Conservation (phyloP, 2,113 vertebrate species). For the Myotis lucifugus region DNA sequence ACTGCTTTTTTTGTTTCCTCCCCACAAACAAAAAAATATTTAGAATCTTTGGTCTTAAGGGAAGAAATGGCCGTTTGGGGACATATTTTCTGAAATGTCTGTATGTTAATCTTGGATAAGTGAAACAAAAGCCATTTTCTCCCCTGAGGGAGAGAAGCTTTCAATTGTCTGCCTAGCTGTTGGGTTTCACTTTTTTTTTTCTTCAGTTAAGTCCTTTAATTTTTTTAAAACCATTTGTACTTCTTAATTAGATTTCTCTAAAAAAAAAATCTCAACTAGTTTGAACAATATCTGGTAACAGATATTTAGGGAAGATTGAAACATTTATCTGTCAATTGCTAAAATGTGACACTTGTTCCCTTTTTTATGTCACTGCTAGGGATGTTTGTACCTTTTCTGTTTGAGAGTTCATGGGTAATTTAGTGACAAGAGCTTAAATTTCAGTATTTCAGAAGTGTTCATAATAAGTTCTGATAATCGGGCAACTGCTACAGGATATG, state of each 20-base stretch:
- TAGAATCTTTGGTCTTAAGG: conserved; percentile 70
- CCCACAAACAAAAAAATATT: conserved; percentile 68
- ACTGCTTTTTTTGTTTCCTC: conserved; percentile 77
- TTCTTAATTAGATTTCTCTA: conserved; percentile 67
- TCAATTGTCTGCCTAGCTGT: conserved; percentile 24
- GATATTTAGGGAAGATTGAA: neutral
- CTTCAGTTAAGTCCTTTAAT: conserved; percentile 66
- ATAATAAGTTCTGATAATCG: neutral
- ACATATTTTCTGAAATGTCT: conserved; percentile 62
- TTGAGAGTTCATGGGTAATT: conserved; percentile 7
- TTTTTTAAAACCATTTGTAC: conserved; percentile 53
- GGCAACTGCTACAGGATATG: neutral
- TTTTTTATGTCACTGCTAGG: neutral
- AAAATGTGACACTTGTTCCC: neutral
- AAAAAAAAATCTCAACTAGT: conserved; percentile 56
- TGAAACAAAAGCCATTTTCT: conserved; percentile 57
- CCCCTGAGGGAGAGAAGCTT: neutral
- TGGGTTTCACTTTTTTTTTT: neutral
- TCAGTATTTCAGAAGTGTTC: neutral
- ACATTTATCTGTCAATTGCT: conserved; percentile 26
- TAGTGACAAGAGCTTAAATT: neutral
- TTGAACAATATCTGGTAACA: conserved; percentile 66
- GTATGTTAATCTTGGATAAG: neutral
- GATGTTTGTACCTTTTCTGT: neutral
- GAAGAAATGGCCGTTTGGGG: conserved; percentile 68